Evolutionary conservation across 2,113 vertebrate genomes (phyloP).

Genomic region (Podiceps cristatus): DNA sequence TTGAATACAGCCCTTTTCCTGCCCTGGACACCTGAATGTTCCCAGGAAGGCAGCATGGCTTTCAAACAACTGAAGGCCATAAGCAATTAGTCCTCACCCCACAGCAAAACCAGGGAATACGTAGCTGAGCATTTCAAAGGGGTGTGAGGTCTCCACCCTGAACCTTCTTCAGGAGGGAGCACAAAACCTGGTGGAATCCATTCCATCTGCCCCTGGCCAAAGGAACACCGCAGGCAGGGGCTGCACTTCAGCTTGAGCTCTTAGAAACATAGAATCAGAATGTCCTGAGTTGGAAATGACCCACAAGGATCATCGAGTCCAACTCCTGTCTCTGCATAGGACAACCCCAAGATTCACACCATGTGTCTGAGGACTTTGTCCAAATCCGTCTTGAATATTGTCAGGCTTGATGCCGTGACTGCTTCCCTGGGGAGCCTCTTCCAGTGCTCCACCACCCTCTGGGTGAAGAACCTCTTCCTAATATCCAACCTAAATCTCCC

Average conservation of each 20-base stretch:
- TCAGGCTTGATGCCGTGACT: too few relatives aligned
- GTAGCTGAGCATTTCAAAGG: neutral
- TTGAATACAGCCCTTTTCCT: neutral
- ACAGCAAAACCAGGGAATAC: neutral
- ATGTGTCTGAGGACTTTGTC: too few relatives aligned
- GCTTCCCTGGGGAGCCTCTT: too few relatives aligned
- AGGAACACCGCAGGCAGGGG: neutral
- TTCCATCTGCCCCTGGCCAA: neutral
- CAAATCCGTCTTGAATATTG: too few relatives aligned
- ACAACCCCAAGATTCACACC: too few relatives aligned
- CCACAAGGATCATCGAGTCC: too few relatives aligned
- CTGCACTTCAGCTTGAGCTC: neutral
- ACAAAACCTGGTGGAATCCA: neutral
- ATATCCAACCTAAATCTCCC: too few relatives aligned
- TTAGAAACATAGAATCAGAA: neutral
- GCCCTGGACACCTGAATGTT: neutral
- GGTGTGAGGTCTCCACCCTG: neutral
- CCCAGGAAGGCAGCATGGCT: neutral
- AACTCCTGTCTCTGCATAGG: too few relatives aligned
- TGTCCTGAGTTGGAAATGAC: too few relatives aligned
- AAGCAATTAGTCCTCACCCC: neutral
- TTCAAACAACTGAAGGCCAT: neutral
- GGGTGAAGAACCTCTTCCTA: too few relatives aligned
- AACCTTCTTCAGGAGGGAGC: neutral
- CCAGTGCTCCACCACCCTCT: too few relatives aligned